Conservation (phyloP, 1,140 invertebrate genomes). For the Tetragonula clypearis region DNA sequence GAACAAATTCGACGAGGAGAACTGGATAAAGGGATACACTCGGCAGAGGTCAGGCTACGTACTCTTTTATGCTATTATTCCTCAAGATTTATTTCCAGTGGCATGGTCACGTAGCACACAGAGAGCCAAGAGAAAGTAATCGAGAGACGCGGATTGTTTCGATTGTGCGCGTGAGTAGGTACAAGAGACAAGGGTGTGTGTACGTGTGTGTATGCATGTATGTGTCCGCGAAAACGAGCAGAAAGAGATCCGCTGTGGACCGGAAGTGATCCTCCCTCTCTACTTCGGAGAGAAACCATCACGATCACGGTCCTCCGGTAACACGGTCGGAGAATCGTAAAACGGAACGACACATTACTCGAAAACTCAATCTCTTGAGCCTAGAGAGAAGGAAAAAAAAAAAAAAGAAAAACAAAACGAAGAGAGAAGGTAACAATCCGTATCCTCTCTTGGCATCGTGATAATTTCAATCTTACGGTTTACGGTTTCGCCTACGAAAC, state of each 20-base stretch:
- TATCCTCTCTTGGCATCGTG: not conserved
- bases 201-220: too few relatives aligned
- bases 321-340: not conserved
- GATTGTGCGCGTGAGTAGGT: conserved; percentile 53
- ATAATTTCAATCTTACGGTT: not conserved
- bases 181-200: not conserved
- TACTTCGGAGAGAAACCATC: not conserved
- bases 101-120: conserved; percentile 52
- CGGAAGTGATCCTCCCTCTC: conserved; percentile 28
- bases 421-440: not conserved
- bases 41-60: not conserved
- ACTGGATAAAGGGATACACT: conserved; percentile 12
- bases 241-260: not conserved
- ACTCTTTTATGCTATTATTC: conserved; percentile 34
- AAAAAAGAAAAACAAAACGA: not conserved
- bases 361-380: conserved; percentile 8
- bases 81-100: conserved; percentile 54
- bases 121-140: conserved; percentile 44
- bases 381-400: not conserved
- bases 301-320: not conserved
- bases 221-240: not conserved
- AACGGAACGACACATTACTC: not conserved
- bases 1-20: not conserved
- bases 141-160: conserved; percentile 22
- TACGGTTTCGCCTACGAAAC: not conserved